phyloP scores from a whole-genome alignment of 2,113 vertebrate genomes.

The Asarcornis scutulata region DNA sequence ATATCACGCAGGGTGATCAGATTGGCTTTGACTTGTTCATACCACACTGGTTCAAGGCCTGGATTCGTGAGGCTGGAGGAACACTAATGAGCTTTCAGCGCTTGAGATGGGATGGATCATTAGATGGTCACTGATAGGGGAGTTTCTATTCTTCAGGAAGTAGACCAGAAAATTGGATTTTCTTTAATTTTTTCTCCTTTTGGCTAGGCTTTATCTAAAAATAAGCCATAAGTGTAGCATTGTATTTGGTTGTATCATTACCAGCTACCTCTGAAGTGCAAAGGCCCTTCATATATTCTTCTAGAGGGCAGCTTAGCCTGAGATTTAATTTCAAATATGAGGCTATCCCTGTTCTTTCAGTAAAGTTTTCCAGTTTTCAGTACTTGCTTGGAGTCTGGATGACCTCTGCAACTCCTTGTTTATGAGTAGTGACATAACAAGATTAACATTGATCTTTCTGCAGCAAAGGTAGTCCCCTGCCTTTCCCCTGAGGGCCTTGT shows the following conservation, averaged over 20 bases:
- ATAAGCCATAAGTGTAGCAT: background rate
- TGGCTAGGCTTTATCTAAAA: background rate
- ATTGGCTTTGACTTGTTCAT: background rate
- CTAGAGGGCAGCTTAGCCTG: background rate
- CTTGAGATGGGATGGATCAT: background rate
- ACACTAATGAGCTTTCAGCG: background rate
- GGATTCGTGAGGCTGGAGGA: background rate
- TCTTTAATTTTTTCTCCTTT: background rate
- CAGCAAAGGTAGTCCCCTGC: background rate
- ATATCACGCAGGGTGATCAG: background rate
- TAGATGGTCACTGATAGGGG: background rate
- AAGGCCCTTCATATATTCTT: conserved; percentile 5
- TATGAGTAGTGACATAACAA: background rate
- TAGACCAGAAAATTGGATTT: background rate
- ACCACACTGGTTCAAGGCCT: background rate
- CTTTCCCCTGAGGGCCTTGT: background rate
- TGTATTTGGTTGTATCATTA: background rate
- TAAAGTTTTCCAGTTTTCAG: conserved; percentile 3
- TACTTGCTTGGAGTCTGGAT: background rate
- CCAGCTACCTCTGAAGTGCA: background rate
- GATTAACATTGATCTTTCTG: conserved; percentile 34
- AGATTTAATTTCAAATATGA: conserved; percentile 45
- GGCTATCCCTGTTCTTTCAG: background rate
- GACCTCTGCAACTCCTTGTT: background rate
- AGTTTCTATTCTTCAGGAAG: background rate